These are phyloP conservation scores for Nephrotoma flavescens DNA, from an alignment of 2,888 invertebrate species.

Conservation along the genomic window DNA sequence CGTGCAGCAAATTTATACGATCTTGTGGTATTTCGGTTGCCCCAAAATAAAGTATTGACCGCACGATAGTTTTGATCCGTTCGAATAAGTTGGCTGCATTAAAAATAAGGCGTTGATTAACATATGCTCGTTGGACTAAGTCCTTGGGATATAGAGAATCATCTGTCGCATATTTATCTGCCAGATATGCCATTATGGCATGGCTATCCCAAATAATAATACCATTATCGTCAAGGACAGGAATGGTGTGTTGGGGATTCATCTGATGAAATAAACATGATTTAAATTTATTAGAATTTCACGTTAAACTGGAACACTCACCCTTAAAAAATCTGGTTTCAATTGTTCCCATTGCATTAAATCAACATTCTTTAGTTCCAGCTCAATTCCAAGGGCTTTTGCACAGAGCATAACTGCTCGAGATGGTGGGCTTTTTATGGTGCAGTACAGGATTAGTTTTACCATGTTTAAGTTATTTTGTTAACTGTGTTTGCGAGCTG, in stretches of 20 bases:
- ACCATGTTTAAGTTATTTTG: not conserved
- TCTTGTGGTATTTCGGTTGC: not conserved
- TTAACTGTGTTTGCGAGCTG: not conserved
- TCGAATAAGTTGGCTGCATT: constrained; percentile 34
- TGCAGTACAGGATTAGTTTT: not conserved
- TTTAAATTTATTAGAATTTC: too few species aligned
- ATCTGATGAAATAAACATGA: constrained; percentile 23
- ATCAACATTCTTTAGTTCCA: not conserved
- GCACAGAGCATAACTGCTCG: not conserved
- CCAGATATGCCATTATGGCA: constrained; percentile 36
- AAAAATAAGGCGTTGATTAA: constrained; percentile 37
- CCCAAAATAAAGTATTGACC: not conserved
- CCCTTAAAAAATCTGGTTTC: not conserved
- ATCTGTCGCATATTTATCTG: constrained; percentile 36
- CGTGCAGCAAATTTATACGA: not conserved
- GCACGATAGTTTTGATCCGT: constrained; percentile 8
- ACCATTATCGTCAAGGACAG: constrained; percentile 28
- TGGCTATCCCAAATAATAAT: constrained; percentile 31
- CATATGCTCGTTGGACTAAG: constrained; percentile 31
- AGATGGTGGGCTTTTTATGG: not conserved
- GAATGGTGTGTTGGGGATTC: constrained; percentile 40
- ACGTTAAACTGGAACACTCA: not conserved
- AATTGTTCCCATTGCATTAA: not conserved
- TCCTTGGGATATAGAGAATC: constrained; percentile 42
- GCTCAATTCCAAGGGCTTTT: not conserved